A percentile compares a stretch with the other conserved stretches of the same genome.
These are phyloP conservation scores for Brachionus plicatilis DNA, from an alignment of 1,140 invertebrate species.

Conservation along the genomic window DNA sequence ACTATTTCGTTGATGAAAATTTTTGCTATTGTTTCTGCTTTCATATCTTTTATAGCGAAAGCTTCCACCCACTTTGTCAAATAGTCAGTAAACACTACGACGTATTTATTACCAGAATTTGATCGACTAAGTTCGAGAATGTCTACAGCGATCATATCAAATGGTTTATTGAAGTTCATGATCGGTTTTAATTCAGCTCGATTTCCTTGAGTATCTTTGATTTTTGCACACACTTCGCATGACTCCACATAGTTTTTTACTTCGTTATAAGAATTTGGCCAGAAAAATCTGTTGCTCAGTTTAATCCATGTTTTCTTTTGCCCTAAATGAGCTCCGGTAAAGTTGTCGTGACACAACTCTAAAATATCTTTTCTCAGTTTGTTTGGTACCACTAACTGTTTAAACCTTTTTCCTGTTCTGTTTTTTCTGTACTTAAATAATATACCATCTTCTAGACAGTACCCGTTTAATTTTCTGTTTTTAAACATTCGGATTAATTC, in stretches of 20 bases:
- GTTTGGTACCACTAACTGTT: constrained; percentile 14
- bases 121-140: neutral
- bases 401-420: neutral
- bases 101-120: constrained; percentile 44
- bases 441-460: neutral
- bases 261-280: constrained; percentile 21
- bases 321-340: neutral
- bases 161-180: neutral
- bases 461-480: neutral
- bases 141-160: constrained; percentile 22
- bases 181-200: constrained; percentile 11
- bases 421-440: neutral
- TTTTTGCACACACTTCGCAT: neutral
- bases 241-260: neutral
- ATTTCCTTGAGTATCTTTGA: neutral
- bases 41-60: constrained; percentile 44
- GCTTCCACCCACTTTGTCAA: constrained; percentile 45
- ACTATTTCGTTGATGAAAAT: constrained; percentile 36
- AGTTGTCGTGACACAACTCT: neutral
- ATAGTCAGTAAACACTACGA: constrained; percentile 45
- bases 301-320: constrained; percentile 9
- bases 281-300: constrained; percentile 22
- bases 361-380: neutral
- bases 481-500: neutral
- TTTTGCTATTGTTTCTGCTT: constrained; percentile 43